Percentiles rank a stretch among this genome's conserved stretches.
Conservation (phyloP, 2,113 vertebrate species). For the Tetraodon nigroviridis region DNA sequence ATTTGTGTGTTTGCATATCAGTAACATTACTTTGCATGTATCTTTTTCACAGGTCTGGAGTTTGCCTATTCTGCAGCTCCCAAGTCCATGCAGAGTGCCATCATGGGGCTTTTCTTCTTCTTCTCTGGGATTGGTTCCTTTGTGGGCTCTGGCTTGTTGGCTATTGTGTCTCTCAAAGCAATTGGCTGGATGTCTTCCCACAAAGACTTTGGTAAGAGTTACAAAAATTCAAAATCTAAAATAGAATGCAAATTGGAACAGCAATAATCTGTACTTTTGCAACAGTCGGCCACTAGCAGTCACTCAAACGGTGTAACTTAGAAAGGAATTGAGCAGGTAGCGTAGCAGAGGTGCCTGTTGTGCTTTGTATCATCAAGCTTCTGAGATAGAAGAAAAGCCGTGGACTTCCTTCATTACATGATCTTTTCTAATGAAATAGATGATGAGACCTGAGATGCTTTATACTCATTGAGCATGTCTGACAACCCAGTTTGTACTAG, state of each 20-base stretch:
- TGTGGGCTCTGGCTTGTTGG: constrained; percentile 90
- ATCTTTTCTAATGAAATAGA: too few relatives aligned
- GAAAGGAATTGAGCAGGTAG: background rate
- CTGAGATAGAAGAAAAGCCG: too few relatives aligned
- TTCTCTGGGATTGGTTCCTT: constrained; percentile 96
- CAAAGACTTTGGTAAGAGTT: constrained; percentile 85
- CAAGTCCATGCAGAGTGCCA: constrained; percentile 95
- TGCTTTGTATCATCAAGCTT: too few relatives aligned
- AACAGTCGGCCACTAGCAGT: background rate
- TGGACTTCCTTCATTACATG: too few relatives aligned
- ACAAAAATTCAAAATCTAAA: background rate
- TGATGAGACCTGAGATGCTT: too few relatives aligned
- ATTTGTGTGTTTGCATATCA: too few relatives aligned
- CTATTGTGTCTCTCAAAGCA: constrained; percentile 81
- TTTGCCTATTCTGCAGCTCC: constrained; percentile 97
- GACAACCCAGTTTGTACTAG: too few relatives aligned
- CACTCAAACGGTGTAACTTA: background rate
- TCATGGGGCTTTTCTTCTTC: constrained; percentile 99
- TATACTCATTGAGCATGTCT: too few relatives aligned
- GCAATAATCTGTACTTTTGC: background rate
- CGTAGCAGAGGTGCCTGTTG: too few relatives aligned
- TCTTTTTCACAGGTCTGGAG: constrained; percentile 80
- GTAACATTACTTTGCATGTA: constrained; percentile 1
- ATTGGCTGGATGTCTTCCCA: constrained; percentile 98
- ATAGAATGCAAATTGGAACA: background rate